Conservation (phyloP, 2,888 invertebrate species). For the Gandaritis pyraliata region DNA sequence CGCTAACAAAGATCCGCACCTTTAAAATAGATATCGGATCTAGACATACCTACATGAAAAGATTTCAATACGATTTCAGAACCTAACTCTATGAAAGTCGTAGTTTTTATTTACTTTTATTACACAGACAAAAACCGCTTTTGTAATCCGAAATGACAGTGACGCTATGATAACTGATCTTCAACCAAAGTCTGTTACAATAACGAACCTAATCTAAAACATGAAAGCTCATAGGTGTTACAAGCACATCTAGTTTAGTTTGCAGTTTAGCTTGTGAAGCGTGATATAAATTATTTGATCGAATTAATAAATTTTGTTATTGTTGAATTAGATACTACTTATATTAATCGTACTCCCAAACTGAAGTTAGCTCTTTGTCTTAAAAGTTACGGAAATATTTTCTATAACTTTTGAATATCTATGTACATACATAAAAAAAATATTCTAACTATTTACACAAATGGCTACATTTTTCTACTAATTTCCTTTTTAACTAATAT, state of each 20-base stretch:
- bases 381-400: constrained; percentile 3
- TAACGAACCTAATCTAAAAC: not conserved
- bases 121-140: too few relatives aligned
- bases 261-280: constrained; percentile 5
- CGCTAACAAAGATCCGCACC: too few relatives aligned
- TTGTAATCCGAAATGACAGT: too few relatives aligned
- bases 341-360: constrained; percentile 6
- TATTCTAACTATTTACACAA: constrained; percentile 47
- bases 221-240: not conserved
- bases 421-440: constrained; percentile 13
- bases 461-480: constrained; percentile 41
- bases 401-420: not conserved
- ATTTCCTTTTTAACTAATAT: constrained; percentile 42
- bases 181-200: too few relatives aligned
- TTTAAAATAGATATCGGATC: too few relatives aligned
- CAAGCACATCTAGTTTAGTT: constrained; percentile 3
- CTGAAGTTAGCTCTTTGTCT: constrained; percentile 5
- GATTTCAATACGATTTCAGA: too few relatives aligned
- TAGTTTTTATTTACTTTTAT: too few relatives aligned
- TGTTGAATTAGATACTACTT: constrained; percentile 6
- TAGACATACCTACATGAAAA: too few relatives aligned
- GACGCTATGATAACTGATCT: too few relatives aligned
- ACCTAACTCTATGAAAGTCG: too few relatives aligned
- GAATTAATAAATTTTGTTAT: not conserved
- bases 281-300: constrained; percentile 1